phyloP scores from a whole-genome alignment of 2,888 invertebrate genomes.

The Pachliopta kotzebuea region DNA sequence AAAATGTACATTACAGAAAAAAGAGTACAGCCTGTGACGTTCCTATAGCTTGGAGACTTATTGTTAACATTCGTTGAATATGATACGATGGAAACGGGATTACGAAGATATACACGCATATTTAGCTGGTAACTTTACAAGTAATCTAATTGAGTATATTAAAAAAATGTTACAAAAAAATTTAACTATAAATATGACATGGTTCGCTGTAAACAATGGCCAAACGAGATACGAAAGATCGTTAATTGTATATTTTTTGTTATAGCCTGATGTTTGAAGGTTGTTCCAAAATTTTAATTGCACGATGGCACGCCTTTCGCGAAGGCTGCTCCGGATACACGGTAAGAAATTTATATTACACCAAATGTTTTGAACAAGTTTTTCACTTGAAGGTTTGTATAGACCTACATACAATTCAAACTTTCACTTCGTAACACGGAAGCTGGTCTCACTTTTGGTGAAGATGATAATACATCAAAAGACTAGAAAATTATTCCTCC shows the following conservation, averaged over 20 bases:
- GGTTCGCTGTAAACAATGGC: conserved; percentile 14
- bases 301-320: conserved; percentile 37
- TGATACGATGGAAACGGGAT: too few relatives aligned
- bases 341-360: conserved; percentile 9
- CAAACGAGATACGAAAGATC: conserved; percentile 37
- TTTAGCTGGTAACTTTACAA: not conserved
- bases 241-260: conserved; percentile 34
- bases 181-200: not conserved
- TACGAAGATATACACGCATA: not conserved
- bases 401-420: conserved; percentile 1
- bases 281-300: conserved; percentile 44
- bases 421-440: conserved; percentile 4
- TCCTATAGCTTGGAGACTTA: too few relatives aligned
- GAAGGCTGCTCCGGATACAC: conserved; percentile 30
- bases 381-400: conserved; percentile 3
- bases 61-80: too few relatives aligned
- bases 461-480: not conserved
- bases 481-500: too few relatives aligned
- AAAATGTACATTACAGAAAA: too few relatives aligned
- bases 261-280: conserved; percentile 35
- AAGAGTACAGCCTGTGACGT: too few relatives aligned
- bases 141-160: not conserved
- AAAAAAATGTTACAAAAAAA: too few relatives aligned
- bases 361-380: conserved; percentile 2
- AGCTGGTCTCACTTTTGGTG: not conserved